phyloP scores from a whole-genome alignment of 2,113 vertebrate genomes.

The Poecile atricapillus region DNA sequence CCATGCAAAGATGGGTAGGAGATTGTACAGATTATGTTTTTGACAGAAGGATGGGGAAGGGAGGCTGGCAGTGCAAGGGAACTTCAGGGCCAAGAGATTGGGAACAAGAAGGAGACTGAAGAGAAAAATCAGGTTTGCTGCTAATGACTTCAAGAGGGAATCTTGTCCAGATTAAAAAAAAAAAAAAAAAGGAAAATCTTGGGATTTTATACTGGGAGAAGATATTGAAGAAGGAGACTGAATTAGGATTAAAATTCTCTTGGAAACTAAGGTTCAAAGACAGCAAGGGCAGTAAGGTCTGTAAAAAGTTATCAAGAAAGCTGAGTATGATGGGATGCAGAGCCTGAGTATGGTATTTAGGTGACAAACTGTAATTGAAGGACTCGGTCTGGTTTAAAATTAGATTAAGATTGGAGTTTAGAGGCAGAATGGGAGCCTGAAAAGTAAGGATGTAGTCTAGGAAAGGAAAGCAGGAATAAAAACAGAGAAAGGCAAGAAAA shows the following conservation, averaged over 20 bases:
- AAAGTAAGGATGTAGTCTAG: not conserved
- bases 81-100: not conserved
- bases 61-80: not conserved
- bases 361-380: not conserved
- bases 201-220: not conserved
- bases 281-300: not conserved
- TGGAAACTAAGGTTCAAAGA: not conserved
- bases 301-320: not conserved
- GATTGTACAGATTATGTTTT: not conserved
- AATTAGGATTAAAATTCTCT: not conserved
- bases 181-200: not conserved
- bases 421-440: not conserved
- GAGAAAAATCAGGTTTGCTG: not conserved
- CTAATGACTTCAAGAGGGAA: not conserved
- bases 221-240: not conserved
- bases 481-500: not conserved
- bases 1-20: not conserved
- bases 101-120: not conserved
- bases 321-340: not conserved
- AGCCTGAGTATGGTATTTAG: not conserved
- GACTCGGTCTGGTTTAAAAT: not conserved
- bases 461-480: not conserved
- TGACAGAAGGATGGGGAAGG: not conserved
- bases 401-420: not conserved
- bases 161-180: not conserved